Base-by-base conservation (phyloP, 37 sponge, comb jelly and placozoan species). In the Geodia barretti region DNA sequence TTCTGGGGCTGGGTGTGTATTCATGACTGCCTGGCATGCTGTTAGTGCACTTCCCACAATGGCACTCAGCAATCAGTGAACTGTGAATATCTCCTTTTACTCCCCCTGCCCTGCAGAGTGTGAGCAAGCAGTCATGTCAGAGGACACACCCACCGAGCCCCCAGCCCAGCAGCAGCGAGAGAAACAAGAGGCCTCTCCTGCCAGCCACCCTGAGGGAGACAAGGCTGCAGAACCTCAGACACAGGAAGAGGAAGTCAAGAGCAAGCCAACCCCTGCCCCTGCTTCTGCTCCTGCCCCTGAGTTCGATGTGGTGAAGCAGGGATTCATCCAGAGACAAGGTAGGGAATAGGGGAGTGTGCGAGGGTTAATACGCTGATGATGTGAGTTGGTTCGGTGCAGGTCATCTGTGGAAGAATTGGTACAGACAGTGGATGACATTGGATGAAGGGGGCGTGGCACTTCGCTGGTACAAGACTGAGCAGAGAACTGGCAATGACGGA, bases 381-480 rank as follows among this genome's bases (percentile, higher is more conserved):
- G 62, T 14, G 38, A 24, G 39, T 62, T 29, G 28, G 11, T 72
- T 19, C 11, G 29, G 7, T 2, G 23, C 34, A 78, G 75, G 76
- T 41, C 42, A 25, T 0, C 11, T 88, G 26, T 78, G 42, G 58
- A 82, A 88, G 83, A 83, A 72, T 25, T 88, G 63, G 65, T 77
- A 62, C 36, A 68, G 72, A 1, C 35, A 74, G 14, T 90, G 64
- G 62, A 60, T 90, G 80, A 33, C 81, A 20, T 72, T 90, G 47
- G 90, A 90, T 39, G 85, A 84, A 33, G 90, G 75, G 2, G 85
- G 81, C 31, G 25, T 39, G 5, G 62, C 67, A 0, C 39, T 84
- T 29, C 77, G 85, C 26, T 84, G 72, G 76, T 90, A 64, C 65
- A 90, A 90, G 81, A 83, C 34, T 41, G 81, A 90, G 28, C 34